Base-by-base conservation (phyloP, 2,113 vertebrate species). In the Petromus typicus region DNA sequence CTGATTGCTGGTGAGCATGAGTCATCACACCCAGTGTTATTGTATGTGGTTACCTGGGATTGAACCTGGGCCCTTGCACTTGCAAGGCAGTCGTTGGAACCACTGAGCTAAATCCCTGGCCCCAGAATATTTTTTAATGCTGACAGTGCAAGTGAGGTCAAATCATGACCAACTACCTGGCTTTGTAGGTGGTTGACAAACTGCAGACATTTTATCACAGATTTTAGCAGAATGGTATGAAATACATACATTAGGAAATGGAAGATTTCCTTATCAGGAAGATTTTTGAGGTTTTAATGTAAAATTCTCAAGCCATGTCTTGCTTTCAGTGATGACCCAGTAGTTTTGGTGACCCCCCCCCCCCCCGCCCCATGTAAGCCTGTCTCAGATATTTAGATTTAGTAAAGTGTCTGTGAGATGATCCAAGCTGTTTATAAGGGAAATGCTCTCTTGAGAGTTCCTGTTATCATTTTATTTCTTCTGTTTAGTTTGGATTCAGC, bases 401-500 rank as follows among this genome's bases (percentile, higher is more conserved):
- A 79, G 25, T 1, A 56, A 96, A 93, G 76, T 93, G 76, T 89
- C 88, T 93, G 89, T 89, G 90, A 71, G 67, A 32, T 48, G 71
- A 82, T 80, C 85, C 86, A 78, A 88, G 61, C 85, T 92, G 87
- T 88, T 96, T 86, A 59, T 89, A 34, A 89, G 64, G 89, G 73
- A 90, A 80, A 61, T 56, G 48, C 43, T 43, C 69, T 81, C 83
- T 32, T 18, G 63, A 90, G 96, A 87, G 94, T 84, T 90, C 76
- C 57, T 94, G 86, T 95, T 97, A 87, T 30, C 83, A n/a, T 88
- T 91, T 86, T 84, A 82, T 69, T 93, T 92, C 67, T 66, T 0
- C 0, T 64, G 71, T 96, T 94, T 94, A 84, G 89, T 78, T 96
- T 95, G 93, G 93, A 93, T 95, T 82, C 80, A 63, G 84, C 80